Evolutionary conservation across 2,888 invertebrate genomes (phyloP).

Genomic region (Harpalus rubripes): DNA sequence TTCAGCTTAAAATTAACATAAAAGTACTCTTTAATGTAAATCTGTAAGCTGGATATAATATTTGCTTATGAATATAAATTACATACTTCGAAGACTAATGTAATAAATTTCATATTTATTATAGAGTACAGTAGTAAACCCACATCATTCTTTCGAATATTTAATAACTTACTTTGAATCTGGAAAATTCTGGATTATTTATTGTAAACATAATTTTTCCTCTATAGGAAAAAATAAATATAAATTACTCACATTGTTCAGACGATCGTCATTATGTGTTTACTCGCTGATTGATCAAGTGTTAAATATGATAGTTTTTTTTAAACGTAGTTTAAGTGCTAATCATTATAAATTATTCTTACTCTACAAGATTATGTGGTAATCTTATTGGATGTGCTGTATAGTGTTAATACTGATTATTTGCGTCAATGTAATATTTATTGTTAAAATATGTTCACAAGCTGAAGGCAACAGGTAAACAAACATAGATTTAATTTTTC

Average conservation of each 20-base stretch:
- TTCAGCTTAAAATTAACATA: too few relatives aligned
- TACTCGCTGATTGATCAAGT: neutral
- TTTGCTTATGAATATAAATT: too few relatives aligned
- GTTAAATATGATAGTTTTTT: neutral
- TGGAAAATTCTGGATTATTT: conserved; percentile 31
- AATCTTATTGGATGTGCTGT: too few relatives aligned
- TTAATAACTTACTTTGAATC: conserved; percentile 1
- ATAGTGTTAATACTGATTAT: too few relatives aligned
- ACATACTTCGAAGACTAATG: neutral
- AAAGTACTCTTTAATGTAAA: too few relatives aligned
- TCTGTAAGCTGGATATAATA: too few relatives aligned
- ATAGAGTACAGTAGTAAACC: neutral
- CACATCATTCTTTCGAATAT: neutral
- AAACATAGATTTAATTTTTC: too few relatives aligned
- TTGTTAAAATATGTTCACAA: too few relatives aligned
- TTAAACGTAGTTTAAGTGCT: neutral
- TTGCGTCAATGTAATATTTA: too few relatives aligned
- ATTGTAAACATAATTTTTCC: conserved; percentile 14
- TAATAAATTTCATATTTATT: neutral
- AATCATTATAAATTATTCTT: too few relatives aligned
- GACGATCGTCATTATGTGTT: neutral
- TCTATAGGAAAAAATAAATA: neutral
- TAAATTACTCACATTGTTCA: neutral
- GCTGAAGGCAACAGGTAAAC: too few relatives aligned
- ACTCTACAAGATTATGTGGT: too few relatives aligned